Conservation (phyloP, 2,888 invertebrate genomes). For the Tanaodytes sp. region DNA sequence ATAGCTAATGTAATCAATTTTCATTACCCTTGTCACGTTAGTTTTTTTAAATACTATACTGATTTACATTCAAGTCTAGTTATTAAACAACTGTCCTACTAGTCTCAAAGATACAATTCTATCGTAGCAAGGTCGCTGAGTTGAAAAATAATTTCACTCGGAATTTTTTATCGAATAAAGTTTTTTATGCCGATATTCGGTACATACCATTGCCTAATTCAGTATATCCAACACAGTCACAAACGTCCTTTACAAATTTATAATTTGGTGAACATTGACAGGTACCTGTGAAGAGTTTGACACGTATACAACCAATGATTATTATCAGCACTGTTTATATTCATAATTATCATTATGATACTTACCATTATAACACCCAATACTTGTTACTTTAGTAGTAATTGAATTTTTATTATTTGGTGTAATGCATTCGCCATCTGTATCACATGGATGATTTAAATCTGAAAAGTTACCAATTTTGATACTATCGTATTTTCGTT, state of each 20-base stretch:
- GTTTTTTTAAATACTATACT: too few species aligned
- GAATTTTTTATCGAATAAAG: too few species aligned
- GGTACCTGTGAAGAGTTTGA: constrained; percentile 55
- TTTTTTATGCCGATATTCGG: too few species aligned
- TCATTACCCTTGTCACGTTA: too few species aligned
- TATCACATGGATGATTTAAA: constrained; percentile 57
- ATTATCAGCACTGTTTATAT: neutral
- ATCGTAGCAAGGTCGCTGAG: constrained; percentile 19
- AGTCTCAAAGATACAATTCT: constrained; percentile 19
- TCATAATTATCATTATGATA: neutral
- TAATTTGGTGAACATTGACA: constrained; percentile 65
- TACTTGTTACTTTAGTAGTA: constrained; percentile 60
- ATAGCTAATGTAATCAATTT: too few species aligned
- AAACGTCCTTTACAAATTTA: constrained; percentile 59
- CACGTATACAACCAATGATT: too few species aligned
- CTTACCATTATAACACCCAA: constrained; percentile 63
- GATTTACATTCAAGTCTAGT: constrained; percentile 27
- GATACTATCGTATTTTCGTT: too few species aligned
- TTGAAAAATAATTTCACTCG: too few species aligned
- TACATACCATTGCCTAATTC: constrained; percentile 39
- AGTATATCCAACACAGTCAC: constrained; percentile 46
- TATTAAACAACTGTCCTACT: constrained; percentile 23
- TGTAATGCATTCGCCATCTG: constrained; percentile 62
- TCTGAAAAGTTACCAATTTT: too few species aligned
- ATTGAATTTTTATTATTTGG: constrained; percentile 60